Conservation (phyloP, 92 coral and sea anemone species). For the Desmophyllum pertusum region DNA sequence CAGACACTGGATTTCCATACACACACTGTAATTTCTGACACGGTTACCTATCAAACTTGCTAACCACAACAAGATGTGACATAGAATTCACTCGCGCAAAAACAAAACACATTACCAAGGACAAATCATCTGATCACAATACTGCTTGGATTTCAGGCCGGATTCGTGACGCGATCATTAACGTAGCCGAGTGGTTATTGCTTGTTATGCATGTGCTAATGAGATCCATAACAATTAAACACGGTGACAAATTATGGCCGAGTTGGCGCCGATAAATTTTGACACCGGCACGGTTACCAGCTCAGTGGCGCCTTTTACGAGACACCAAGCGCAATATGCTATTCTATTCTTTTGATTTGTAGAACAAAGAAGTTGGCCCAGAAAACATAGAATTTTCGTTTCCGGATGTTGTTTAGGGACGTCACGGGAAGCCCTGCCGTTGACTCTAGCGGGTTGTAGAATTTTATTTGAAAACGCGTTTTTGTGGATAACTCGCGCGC, state of each 20-base stretch:
- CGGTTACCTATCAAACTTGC: background rate
- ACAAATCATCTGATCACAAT: background rate
- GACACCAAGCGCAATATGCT: no score
- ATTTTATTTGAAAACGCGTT: no score
- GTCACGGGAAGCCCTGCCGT: no score
- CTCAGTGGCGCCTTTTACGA: slow-evolving; percentile 39
- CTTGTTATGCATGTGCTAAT: slow-evolving; percentile 34
- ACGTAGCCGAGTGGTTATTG: background rate
- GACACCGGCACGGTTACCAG: slow-evolving; percentile 25
- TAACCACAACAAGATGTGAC: background rate
- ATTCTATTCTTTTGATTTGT: no score
- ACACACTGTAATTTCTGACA: background rate
- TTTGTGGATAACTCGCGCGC: no score
- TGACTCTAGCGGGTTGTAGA: no score
- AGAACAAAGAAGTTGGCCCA: no score
- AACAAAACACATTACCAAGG: background rate
- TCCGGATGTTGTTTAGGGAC: no score
- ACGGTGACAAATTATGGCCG: slow-evolving; percentile 9
- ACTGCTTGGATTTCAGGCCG: background rate
- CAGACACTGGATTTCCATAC: background rate
- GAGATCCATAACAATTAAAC: slow-evolving; percentile 21
- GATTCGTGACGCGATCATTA: background rate
- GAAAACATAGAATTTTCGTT: no score
- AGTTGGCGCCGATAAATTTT: slow-evolving; percentile 42
- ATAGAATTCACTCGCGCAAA: background rate